Evolutionary conservation across 1,140 invertebrate species (phyloP).

Genomic region (Subanguina moxae): DNA sequence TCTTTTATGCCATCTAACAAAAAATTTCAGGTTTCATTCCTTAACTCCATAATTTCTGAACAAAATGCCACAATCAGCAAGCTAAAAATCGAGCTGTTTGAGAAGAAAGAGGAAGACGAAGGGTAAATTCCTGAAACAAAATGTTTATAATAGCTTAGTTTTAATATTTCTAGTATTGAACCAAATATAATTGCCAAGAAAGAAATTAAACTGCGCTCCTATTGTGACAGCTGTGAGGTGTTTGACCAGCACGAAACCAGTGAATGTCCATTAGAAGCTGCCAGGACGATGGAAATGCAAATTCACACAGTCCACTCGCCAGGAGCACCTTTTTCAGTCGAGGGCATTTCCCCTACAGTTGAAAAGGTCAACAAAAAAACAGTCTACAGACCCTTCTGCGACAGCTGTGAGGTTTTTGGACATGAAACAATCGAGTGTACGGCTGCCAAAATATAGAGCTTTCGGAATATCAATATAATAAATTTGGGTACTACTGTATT

Average conservation of each 20-base stretch:
- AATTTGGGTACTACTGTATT: no score
- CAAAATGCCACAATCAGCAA: conserved; percentile 2
- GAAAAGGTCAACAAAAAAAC: not conserved
- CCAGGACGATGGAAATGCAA: conserved; percentile 7
- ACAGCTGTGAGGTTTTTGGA: conserved; percentile 6
- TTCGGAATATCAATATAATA: no score
- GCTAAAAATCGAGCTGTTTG: not conserved
- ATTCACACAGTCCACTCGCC: conserved; percentile 15
- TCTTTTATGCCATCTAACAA: no score
- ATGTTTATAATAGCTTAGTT: not conserved
- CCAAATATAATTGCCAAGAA: not conserved
- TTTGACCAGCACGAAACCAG: conserved; percentile 95
- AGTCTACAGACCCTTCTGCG: conserved; percentile 3
- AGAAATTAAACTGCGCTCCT: conserved; percentile 66
- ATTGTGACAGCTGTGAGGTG: conserved; percentile 93
- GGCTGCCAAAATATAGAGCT: no score
- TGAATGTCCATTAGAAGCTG: conserved; percentile 76
- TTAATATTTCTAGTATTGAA: not conserved
- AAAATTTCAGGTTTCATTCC: not conserved
- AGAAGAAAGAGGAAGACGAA: not conserved
- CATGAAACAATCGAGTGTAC: conserved; percentile 1
- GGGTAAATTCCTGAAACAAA: not conserved
- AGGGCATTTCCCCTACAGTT: not conserved
- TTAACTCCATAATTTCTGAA: not conserved
- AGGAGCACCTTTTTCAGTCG: not conserved